phyloP scores from a whole-genome alignment of 37 sponge, comb jelly and placozoan species.

The Crambe crambe region DNA sequence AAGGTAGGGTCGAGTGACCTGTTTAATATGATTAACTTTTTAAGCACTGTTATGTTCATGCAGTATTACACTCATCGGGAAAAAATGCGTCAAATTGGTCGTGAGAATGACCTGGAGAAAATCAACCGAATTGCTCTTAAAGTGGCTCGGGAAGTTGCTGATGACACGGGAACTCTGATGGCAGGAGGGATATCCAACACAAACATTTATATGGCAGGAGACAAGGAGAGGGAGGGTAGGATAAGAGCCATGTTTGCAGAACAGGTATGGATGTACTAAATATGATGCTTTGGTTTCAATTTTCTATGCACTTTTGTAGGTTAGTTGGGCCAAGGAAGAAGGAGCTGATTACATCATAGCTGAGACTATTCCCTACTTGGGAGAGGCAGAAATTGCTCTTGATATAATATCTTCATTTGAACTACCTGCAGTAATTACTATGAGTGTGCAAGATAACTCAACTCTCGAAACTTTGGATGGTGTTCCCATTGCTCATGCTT shows the following conservation, averaged over 20 bases:
- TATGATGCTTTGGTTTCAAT: background rate
- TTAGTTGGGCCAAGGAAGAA: conserved; percentile 65
- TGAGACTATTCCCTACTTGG: conserved; percentile 39
- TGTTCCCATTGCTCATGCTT: conserved; percentile 46
- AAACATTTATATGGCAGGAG: conserved; percentile 28
- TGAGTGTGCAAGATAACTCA: background rate
- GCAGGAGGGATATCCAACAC: conserved; percentile 57
- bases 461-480: conserved; percentile 20
- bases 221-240: conserved; percentile 3
- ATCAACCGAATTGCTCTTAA: conserved; percentile 53
- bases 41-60: background rate
- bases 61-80: conserved; percentile 61
- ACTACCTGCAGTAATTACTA: conserved; percentile 23
- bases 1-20: too few species aligned
- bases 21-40: too few species aligned
- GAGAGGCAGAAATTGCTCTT: conserved; percentile 51
- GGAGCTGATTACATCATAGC: conserved; percentile 67
- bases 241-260: conserved; percentile 56
- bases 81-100: conserved; percentile 49
- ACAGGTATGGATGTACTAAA: background rate
- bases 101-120: conserved; percentile 53
- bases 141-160: conserved; percentile 60
- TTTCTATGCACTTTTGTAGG: conserved; percentile 6
- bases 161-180: conserved; percentile 41
- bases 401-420: conserved; percentile 21